These are phyloP conservation scores for Dromiciops gliroides DNA, from an alignment of 2,113 vertebrate genomes.

Conservation along the genomic window DNA sequence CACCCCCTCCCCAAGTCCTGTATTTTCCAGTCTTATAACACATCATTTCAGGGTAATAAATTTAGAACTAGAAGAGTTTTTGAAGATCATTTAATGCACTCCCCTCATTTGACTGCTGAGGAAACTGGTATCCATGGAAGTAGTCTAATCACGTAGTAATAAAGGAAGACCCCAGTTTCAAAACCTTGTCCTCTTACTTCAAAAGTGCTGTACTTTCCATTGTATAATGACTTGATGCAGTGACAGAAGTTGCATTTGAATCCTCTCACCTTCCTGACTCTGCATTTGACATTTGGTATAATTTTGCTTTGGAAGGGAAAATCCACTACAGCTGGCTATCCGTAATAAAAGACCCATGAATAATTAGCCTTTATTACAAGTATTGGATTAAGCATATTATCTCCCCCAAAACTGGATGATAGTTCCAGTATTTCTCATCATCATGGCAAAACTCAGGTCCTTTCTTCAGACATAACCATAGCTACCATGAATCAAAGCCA, in stretches of 20 bases:
- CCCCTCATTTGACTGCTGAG: too few relatives aligned
- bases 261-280: not conserved
- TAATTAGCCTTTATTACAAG: too few relatives aligned
- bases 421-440: too few relatives aligned
- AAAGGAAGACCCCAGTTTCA: not conserved
- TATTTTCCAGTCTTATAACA: too few relatives aligned
- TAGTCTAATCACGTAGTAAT: not conserved
- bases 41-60: too few relatives aligned
- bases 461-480: not conserved
- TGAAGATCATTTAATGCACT: too few relatives aligned
- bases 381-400: too few relatives aligned
- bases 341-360: not conserved
- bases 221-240: not conserved
- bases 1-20: too few relatives aligned
- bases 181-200: not conserved
- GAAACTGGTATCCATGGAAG: not conserved
- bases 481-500: not conserved
- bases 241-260: not conserved
- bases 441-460: not conserved
- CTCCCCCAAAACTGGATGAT: too few relatives aligned
- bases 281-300: not conserved
- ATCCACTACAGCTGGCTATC: not conserved
- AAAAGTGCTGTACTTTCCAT: not conserved
- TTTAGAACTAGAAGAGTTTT: too few relatives aligned
- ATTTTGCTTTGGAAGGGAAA: not conserved